A percentile compares a stretch with the other conserved stretches of the same genome.
phyloP scores from a whole-genome alignment of 64 coral and sea anemone species.

The Cladopsammia gracilis region DNA sequence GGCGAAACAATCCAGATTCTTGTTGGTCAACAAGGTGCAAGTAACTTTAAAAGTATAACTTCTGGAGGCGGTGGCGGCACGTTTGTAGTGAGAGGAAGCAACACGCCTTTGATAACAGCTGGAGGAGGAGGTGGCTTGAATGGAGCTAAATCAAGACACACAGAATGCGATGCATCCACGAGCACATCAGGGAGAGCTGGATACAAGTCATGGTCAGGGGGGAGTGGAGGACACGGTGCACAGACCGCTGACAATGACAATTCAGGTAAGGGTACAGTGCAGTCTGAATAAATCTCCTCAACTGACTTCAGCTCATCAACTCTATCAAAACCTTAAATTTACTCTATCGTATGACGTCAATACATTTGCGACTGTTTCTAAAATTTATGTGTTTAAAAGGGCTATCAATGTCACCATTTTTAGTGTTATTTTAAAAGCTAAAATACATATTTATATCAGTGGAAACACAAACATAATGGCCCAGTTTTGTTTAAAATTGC shows the following conservation, averaged over 20 bases:
- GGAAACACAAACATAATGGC: too few relatives aligned
- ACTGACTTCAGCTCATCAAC: too few relatives aligned
- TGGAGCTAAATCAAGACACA: not conserved
- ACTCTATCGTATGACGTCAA: too few relatives aligned
- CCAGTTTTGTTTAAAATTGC: too few relatives aligned
- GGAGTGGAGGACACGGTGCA: slow-evolving; percentile 1
- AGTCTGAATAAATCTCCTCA: too few relatives aligned
- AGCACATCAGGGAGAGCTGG: slow-evolving; percentile 63
- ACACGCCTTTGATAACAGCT: slow-evolving; percentile 62
- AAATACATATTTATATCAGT: too few relatives aligned
- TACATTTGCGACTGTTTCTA: too few relatives aligned
- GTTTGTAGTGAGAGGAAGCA: slow-evolving; percentile 44
- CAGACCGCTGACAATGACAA: slow-evolving; percentile 4
- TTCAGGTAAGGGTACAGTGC: not conserved
- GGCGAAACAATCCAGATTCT: slow-evolving; percentile 44
- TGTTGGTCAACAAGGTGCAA: slow-evolving; percentile 53
- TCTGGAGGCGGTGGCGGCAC: slow-evolving; percentile 71
- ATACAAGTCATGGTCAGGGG: slow-evolving; percentile 11
- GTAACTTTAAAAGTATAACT: not conserved
- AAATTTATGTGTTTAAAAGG: too few relatives aligned
- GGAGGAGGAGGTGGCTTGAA: slow-evolving; percentile 65
- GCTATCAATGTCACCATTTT: too few relatives aligned
- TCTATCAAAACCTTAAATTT: too few relatives aligned
- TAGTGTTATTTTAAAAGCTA: too few relatives aligned
- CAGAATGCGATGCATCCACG: slow-evolving; percentile 36